Base-by-base conservation (phyloP, 2,888 invertebrate species). In the Conops quadrifasciatus region DNA sequence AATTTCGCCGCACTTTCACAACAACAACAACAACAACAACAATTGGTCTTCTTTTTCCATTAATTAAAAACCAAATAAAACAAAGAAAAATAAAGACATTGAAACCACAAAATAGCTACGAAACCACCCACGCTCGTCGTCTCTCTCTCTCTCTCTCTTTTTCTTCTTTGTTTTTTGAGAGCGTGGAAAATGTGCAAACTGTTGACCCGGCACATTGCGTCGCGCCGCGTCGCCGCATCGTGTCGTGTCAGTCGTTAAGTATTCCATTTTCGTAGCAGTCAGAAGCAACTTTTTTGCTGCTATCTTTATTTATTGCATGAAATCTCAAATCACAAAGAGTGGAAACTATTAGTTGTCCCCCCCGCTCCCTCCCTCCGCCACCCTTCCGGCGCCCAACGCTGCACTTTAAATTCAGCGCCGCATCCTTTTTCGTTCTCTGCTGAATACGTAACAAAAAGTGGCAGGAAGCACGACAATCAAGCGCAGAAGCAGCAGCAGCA, bases 21-120 rank as follows among this genome's bases (percentile, higher is more conserved):
- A 15, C 21, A 56, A 26, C n/a, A 56, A 24, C 21, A 56, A 26
- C 56, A 56, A 15, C 56, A 51, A 80, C 79, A 78, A 36, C 5
- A 4, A 36, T 7, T 36, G 36, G 36, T 36, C 36, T n/a, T n/a
- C n/a, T n/a, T n/a, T n/a, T n/a, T n/a, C n/a, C n/a, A n/a, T n/a
- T n/a, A n/a, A 36, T 9, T 7, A 36, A 36, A 36, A 7, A 36
- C 9, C 36, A 36, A 36, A 36, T 36, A 36, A 36, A 9, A 36
- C 4, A 36, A 4, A 36, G 36, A 4, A 9, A 36, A 9, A 36
- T 7, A 9, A 36, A 36, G 9, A 36, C 36, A 36, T 36, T 36
- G 9, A 36, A 36, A 36, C 4, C 4, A 9, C 4, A 36, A 36
- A 36, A 36, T 9, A n/a, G n/a, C n/a, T n/a, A n/a, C n/a, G n/a